Percentiles rank a stretch among this genome's conserved stretches.
Conservation (phyloP, 2,113 vertebrate genomes). For the Nematolebias whitei region DNA sequence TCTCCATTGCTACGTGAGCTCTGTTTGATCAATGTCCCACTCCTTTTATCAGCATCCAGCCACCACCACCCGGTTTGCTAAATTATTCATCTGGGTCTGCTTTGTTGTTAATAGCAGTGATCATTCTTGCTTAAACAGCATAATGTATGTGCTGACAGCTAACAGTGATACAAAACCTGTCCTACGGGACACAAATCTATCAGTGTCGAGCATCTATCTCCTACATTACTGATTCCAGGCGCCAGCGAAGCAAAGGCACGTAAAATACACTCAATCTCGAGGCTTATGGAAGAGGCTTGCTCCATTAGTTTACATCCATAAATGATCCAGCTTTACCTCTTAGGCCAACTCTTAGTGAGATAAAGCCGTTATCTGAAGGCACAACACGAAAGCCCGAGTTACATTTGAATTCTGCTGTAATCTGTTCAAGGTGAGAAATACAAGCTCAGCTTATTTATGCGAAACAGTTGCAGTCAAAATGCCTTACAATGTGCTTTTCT, state of each 20-base stretch:
- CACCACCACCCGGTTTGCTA: constrained; percentile 46
- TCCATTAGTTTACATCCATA: constrained; percentile 55
- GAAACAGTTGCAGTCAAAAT: neutral
- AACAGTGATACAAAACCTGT: constrained; percentile 68
- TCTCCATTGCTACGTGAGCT: constrained; percentile 26
- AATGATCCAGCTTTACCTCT: constrained; percentile 40
- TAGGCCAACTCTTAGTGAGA: constrained; percentile 7
- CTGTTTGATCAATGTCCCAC: constrained; percentile 55
- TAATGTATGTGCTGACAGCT: constrained; percentile 72
- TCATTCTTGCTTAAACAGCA: constrained; percentile 75
- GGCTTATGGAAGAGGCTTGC: constrained; percentile 20
- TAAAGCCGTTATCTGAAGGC: constrained; percentile 34
- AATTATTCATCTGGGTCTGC: constrained; percentile 71
- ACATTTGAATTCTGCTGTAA: neutral
- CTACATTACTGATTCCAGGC: constrained; percentile 54
- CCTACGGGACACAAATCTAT: constrained; percentile 69
- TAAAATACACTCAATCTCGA: constrained; percentile 52
- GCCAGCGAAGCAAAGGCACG: constrained; percentile 44
- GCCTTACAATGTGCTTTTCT: neutral
- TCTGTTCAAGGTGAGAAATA: constrained; percentile 17
- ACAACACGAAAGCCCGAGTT: neutral
- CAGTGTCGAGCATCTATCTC: constrained; percentile 46
- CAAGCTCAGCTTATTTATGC: neutral
- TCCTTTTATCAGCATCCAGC: constrained; percentile 59
- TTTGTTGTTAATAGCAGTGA: constrained; percentile 76